A percentile compares a stretch with the other conserved stretches of the same genome.
These are phyloP conservation scores for Eupithecia insigniata DNA, from an alignment of 2,888 invertebrate species.

Conservation along the genomic window DNA sequence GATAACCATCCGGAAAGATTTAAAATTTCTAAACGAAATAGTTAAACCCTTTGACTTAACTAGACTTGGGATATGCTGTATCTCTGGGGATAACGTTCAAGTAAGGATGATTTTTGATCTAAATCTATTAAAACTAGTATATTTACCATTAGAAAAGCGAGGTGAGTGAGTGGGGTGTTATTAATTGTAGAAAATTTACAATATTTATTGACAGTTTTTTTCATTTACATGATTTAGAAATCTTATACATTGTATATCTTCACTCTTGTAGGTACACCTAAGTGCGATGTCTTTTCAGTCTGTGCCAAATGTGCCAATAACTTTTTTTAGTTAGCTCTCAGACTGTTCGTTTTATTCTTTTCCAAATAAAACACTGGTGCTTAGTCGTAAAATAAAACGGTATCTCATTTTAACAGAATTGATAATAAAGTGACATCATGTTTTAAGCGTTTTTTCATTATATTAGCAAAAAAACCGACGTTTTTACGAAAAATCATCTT, in stretches of 20 bases:
- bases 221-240: too few relatives aligned
- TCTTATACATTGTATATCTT: too few relatives aligned
- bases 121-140: neutral
- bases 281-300: too few relatives aligned
- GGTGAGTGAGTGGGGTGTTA: too few relatives aligned
- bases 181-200: too few relatives aligned
- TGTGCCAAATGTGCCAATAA: neutral
- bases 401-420: slow-evolving; percentile 32
- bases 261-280: too few relatives aligned
- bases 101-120: neutral
- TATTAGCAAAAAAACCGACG: slow-evolving; percentile 26
- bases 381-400: slow-evolving; percentile 34
- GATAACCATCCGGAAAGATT: too few relatives aligned
- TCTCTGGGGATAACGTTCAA: neutral
- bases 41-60: neutral
- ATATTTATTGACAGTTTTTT: too few relatives aligned
- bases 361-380: slow-evolving; percentile 34
- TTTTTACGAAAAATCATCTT: slow-evolving; percentile 34
- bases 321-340: neutral
- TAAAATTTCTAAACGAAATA: neutral
- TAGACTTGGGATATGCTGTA: neutral
- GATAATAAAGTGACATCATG: slow-evolving; percentile 37
- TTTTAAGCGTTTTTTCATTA: slow-evolving; percentile 36
- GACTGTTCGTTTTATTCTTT: slow-evolving; percentile 26
- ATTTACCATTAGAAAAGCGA: too few relatives aligned